Evolutionary conservation across 2,888 invertebrate species (phyloP), one percentile per base, ranked within the genome.

Genomic region (Cephus pulcher): DNA sequence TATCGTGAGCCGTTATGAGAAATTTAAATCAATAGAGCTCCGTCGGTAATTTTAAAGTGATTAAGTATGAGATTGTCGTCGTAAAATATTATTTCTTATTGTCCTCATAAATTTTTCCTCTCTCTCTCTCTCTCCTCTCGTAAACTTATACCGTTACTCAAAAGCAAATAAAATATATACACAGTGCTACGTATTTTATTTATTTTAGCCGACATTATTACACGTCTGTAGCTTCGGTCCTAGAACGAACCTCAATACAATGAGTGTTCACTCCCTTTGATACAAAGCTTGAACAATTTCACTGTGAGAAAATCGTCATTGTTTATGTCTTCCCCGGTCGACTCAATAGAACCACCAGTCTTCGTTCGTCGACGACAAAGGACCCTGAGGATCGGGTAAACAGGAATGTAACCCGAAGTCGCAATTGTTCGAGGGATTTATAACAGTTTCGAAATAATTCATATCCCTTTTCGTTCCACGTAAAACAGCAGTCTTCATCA

Each of bases 81-180:
- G 80, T 86, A 84, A 86, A 85, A 75, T 76, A 76, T 83, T 83
- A 87, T 86, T 84, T 83, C 85, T 83, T 83, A 69, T 74, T 78
- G 74, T 75, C 69, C 74, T 79, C 82, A 76, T 86, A 85, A 56
- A 56, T 56, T 15, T 15, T 40, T 40, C 12, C 70, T 30, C 70
- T 11, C 30, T 69, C 69, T 12, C 69, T 12, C 69, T n/a, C 70
- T 4, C 32, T 71, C 71, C 71, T 34, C 33, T 71, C 71, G 23
- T 71, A 71, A 86, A 85, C 79, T 81, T 73, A 81, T 85, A 88
- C 71, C 71, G 71, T 34, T 32, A 34, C 71, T 34, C 35, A 71
- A 34, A 11, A 71, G 32, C 33, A 23, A 33, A 32, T 32, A 71
- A 71, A 71, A 33, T 32, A 71, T 34, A 71, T 35, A 12, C 12